phyloP scores from a whole-genome alignment of 1,140 invertebrate genomes.

The Polypedilum pembai region DNA sequence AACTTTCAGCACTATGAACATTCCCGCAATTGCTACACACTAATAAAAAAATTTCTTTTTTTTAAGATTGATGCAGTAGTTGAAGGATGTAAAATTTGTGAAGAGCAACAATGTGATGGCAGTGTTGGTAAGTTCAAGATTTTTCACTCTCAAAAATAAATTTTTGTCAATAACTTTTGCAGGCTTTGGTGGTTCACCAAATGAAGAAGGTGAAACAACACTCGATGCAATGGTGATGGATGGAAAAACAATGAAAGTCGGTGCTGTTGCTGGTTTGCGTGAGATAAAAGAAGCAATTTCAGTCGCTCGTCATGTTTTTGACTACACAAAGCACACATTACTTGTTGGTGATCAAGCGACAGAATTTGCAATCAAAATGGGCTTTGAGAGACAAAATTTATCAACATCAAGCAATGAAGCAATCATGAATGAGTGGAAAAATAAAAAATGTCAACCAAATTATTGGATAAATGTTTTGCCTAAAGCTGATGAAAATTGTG shows the following conservation, averaged over 20 bases:
- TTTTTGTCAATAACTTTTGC: conserved; percentile 58
- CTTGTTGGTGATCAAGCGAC: conserved; percentile 84
- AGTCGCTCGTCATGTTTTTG: conserved; percentile 84
- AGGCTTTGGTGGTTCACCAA: conserved; percentile 91
- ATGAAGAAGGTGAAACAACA: conserved; percentile 94
- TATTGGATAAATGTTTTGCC: conserved; percentile 90
- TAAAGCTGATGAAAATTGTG: conserved; percentile 73
- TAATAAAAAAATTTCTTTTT: neutral
- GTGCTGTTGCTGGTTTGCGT: conserved; percentile 79
- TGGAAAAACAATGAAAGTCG: conserved; percentile 82
- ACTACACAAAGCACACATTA: conserved; percentile 85
- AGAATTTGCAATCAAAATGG: conserved; percentile 85
- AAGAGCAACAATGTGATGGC: conserved; percentile 73
- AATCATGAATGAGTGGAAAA: conserved; percentile 71
- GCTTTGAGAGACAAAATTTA: conserved; percentile 73
- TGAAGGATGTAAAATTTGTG: conserved; percentile 75
- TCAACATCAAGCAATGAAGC: conserved; percentile 62
- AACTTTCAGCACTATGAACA: no score
- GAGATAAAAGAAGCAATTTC: conserved; percentile 81
- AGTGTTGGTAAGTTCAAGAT: no score
- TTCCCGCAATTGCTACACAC: no score
- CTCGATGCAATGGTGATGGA: conserved; percentile 98
- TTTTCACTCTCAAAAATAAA: no score
- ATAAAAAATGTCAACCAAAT: conserved; percentile 89
- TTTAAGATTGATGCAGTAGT: conserved; percentile 66